Base-by-base conservation (phyloP, 2,797 vertebrate genomes). In the Leptatherina wallacei region DNA sequence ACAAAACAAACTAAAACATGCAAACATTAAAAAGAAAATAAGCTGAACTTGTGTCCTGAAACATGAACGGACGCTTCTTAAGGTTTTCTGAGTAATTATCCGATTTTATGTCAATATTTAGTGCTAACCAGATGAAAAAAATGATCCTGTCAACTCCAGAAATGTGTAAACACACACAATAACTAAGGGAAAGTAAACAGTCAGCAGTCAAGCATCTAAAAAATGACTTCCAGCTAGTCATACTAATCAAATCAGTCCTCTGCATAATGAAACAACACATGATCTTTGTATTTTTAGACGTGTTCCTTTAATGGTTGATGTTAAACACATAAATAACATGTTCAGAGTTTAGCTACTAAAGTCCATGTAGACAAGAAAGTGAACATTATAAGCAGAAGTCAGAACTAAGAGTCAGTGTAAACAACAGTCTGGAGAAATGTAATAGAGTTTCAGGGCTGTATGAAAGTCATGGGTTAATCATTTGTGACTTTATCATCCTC, bases 401-500 rank as follows among this genome's bases (percentile, higher is more conserved):
- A 42, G 9, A 62, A 14, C 47, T 29, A 78, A 61, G 62, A 51
- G 35, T 30, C 54, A 65, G 47, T 71, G 51, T 62, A 61, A 80
- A 65, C 68, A 61, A 44, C 67, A 30, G 49, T 56, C 0, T 73
- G 16, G 69, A 65, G 40, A 71, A 18, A 71, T 4, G 61, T 36
- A 78, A 77, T 24, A 42, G 6, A 20, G 4, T 20, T 61, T 27
- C 57, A 0, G 47, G 63, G 20, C 35, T 57, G 1, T 78, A 68
- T 75, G 35, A 68, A 77, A 81, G 74, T 61, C 58, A 80, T 10
- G 24, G 76, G 67, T 80, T 75, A 69, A 79, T 81, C 29, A 65
- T 65, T 75, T 36, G 42, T 33, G 13, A 54, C 44, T 66, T 67
- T 69, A 83, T 82, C 74, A 42, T 35, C 29, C n/a, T 52, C 49